Base-by-base conservation (phyloP, 1,140 invertebrate genomes). In the Drosophila pectinifera region DNA sequence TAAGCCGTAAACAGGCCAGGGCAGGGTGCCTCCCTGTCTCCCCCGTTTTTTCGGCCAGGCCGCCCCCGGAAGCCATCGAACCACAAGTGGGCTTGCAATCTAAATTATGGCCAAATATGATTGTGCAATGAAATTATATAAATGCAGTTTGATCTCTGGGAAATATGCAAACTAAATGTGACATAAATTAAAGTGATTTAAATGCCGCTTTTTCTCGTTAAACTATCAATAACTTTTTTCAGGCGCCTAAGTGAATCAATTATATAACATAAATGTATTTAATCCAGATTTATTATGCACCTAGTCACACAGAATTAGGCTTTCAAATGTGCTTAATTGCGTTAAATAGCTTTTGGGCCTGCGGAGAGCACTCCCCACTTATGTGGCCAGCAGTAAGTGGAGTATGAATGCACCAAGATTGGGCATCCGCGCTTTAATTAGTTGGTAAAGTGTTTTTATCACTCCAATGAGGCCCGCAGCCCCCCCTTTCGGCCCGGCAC, bases 1-100 rank as follows among this genome's bases (percentile, higher is more conserved):
- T 31, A 31, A 28, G 26, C 18, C 51, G 67, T 36, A 65, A 68
- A 68, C 67, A 67, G 46, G 58, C 58, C 14, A 16, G 24, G 41
- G 20, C 41, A 3, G 42, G 61, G 8, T 28, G 28, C 24, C n/a
- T 34, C 31, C 13, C 26, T 34, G 63, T 48, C 42, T 31, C 22
- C 22, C 4, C 22, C 22, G 22, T 22, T 22, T 22, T 22, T 22
- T 22, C n/a, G n/a, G n/a, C n/a, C n/a, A n/a, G n/a, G n/a, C n/a
- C n/a, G n/a, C n/a, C n/a, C n/a, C n/a, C n/a, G n/a, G n/a, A n/a
- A 26, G 53, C 14, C 20, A n/a, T 5, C 43, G n/a, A n/a, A 11
- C 14, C 16, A 28, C 46, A 31, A 31, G 11, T 28, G 7, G 24
- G 10, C 10, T 10, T 1, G 46, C 20, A 45, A 14, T 22, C 14